These are phyloP conservation scores for Tragelaphus imberbis DNA, from an alignment of 2,113 vertebrate genomes.

Conservation along the genomic window DNA sequence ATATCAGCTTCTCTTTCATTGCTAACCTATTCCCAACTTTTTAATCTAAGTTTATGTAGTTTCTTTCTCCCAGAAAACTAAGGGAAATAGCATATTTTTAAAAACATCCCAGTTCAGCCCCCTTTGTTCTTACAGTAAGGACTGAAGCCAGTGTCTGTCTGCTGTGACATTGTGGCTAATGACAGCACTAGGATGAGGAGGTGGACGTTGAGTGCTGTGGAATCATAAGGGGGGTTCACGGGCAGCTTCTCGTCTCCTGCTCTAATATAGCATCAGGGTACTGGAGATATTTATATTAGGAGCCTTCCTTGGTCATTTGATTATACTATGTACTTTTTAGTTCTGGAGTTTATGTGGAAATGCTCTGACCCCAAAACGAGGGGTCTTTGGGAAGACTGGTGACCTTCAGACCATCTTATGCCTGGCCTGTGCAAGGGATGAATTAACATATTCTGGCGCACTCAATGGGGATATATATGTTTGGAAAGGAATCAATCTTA, in stretches of 20 bases:
- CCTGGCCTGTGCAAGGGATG: slow-evolving; percentile 95
- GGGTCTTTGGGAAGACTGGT: slow-evolving; percentile 96
- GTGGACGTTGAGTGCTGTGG: neutral
- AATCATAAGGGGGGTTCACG: slow-evolving; percentile 12
- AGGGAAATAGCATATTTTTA: neutral
- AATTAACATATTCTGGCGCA: slow-evolving; percentile 97
- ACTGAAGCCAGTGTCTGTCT: slow-evolving; percentile 20
- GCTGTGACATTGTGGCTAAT: neutral
- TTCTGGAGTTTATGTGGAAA: slow-evolving; percentile 99
- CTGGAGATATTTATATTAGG: slow-evolving; percentile 2
- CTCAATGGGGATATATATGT: slow-evolving; percentile 97
- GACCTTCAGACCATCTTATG: slow-evolving; percentile 99
- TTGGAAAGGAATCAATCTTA: slow-evolving; percentile 96
- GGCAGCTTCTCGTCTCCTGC: slow-evolving; percentile 2
- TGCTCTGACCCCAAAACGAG: slow-evolving; percentile 94
- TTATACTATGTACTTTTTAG: slow-evolving; percentile 78
- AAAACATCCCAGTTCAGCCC: neutral
- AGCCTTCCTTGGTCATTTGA: slow-evolving; percentile 31
- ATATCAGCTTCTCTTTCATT: slow-evolving; percentile 27
- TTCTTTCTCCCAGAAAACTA: neutral
- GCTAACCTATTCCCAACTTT: neutral
- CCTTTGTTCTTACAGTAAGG: slow-evolving; percentile 12
- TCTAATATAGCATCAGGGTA: neutral
- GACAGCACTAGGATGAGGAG: neutral
- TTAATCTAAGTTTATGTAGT: neutral